Conservation (phyloP, 2,888 invertebrate genomes). For the Spialia ferax region DNA sequence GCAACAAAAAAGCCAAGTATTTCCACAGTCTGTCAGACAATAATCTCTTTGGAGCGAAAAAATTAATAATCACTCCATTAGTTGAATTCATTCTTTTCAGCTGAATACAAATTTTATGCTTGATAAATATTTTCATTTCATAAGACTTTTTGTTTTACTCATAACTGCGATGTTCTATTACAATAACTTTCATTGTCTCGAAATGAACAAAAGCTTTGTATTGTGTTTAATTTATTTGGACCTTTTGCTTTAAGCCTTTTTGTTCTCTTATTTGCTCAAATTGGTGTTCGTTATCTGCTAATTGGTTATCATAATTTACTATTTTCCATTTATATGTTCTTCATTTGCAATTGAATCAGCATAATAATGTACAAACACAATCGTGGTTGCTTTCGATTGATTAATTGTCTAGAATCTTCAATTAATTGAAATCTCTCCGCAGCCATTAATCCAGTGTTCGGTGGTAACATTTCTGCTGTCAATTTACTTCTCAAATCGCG, state of each 20-base stretch:
- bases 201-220: constrained; percentile 12
- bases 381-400: background rate
- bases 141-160: constrained; percentile 20
- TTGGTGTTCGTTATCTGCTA: background rate
- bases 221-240: constrained; percentile 3
- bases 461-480: constrained; percentile 7
- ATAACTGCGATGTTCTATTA: constrained; percentile 4
- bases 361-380: background rate
- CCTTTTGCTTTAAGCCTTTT: constrained; percentile 9
- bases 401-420: constrained; percentile 8
- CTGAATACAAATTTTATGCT: constrained; percentile 15
- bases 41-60: constrained; percentile 26
- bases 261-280: constrained; percentile 1
- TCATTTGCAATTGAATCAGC: background rate
- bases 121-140: constrained; percentile 10
- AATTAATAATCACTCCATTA: constrained; percentile 33
- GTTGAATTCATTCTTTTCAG: constrained; percentile 21
- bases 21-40: constrained; percentile 29
- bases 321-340: background rate
- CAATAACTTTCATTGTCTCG: constrained; percentile 13
- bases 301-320: background rate
- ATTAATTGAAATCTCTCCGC: constrained; percentile 20
- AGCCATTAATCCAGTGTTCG: constrained; percentile 22
- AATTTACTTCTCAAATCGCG: constrained; percentile 20
- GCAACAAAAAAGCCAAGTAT: constrained; percentile 36